These are phyloP conservation scores for Psilopsiagon aurifrons DNA, from an alignment of 2,113 vertebrate species.

Conservation along the genomic window DNA sequence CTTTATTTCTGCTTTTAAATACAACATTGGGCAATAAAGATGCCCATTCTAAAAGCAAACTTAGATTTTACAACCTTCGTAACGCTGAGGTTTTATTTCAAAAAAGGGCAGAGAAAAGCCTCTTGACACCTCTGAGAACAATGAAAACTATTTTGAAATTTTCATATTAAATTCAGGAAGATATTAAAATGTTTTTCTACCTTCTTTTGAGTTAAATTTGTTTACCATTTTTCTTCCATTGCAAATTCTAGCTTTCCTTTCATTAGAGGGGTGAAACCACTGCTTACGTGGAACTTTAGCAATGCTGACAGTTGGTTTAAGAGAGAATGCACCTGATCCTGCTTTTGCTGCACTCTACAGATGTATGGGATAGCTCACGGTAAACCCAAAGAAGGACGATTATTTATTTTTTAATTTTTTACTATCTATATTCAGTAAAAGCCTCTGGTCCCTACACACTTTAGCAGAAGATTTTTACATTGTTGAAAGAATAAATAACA, in stretches of 20 bases:
- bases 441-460: not conserved
- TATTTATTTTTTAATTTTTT: not conserved
- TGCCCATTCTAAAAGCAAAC: not conserved
- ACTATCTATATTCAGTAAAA: not conserved
- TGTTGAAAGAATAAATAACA: not conserved
- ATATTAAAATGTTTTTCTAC: not conserved
- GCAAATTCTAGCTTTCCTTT: not conserved
- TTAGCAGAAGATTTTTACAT: not conserved
- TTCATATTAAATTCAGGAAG: not conserved
- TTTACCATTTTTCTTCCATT: not conserved
- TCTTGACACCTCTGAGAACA: not conserved
- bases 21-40: fast-evolving
- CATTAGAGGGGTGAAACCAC: not conserved
- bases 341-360: not conserved
- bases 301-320: not conserved
- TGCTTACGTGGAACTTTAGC: not conserved
- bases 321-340: not conserved
- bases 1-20: not conserved
- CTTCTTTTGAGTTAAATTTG: not conserved
- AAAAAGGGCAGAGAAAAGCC: not conserved
- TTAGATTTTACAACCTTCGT: not conserved
- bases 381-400: not conserved
- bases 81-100: not conserved
- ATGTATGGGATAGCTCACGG: not conserved
- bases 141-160: not conserved